Evolutionary conservation across 1,140 invertebrate species (phyloP).

Genomic region (Bombus consobrinus): DNA sequence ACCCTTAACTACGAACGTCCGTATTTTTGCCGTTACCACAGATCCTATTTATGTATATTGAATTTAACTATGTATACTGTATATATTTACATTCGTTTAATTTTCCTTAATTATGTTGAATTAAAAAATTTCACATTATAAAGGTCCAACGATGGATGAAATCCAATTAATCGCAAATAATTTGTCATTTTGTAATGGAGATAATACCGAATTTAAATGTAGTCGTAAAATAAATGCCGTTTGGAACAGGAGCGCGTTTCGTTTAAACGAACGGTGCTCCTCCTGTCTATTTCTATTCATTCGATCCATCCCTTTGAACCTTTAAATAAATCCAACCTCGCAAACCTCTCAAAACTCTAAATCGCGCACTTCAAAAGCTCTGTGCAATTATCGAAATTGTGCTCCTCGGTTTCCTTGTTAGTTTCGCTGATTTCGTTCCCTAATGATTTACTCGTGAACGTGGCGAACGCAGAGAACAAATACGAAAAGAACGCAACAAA

Average conservation of each 20-base stretch:
- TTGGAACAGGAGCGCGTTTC: neutral
- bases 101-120: neutral
- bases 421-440: neutral
- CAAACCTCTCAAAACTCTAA: neutral
- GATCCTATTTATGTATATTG: neutral
- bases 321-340: slow-evolving; percentile 11
- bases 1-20: neutral
- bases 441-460: neutral
- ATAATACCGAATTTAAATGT: neutral
- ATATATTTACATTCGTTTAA: neutral
- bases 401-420: too few species aligned
- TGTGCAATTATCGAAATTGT: slow-evolving; percentile 19
- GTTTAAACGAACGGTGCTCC: neutral
- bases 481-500: too few species aligned
- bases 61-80: neutral
- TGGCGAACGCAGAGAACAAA: neutral
- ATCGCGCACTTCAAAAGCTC: neutral
- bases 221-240: neutral
- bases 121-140: neutral
- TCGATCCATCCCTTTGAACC: neutral
- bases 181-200: neutral
- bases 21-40: too few species aligned
- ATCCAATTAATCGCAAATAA: neutral
- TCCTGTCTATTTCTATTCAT: slow-evolving; percentile 7
- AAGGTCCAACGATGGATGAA: neutral